phyloP scores from a whole-genome alignment of 2,888 invertebrate genomes.

The Bugulina stolonifera region DNA sequence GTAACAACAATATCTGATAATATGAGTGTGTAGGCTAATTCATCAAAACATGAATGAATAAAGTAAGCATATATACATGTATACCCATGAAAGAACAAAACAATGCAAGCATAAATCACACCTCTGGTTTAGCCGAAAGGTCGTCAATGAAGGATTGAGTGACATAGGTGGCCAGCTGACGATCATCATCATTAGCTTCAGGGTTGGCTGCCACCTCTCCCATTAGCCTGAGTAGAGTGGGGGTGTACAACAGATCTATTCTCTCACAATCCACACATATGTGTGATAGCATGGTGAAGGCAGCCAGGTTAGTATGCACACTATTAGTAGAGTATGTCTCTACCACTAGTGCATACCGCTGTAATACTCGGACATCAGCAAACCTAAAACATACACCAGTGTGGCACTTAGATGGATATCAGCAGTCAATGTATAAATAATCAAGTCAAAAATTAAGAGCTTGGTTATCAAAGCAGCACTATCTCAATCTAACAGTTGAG shows the following conservation, averaged over 20 bases:
- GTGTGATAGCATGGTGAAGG: slow-evolving; percentile 21
- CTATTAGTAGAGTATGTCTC: slow-evolving; percentile 2
- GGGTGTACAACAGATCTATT: slow-evolving; percentile 10
- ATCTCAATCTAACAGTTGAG: too few species aligned
- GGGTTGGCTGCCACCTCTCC: neutral
- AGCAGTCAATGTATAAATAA: too few species aligned
- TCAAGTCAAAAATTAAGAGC: too few species aligned
- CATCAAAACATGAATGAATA: too few species aligned
- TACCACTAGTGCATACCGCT: neutral
- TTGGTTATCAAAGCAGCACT: too few species aligned
- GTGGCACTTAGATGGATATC: too few species aligned
- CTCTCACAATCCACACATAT: slow-evolving; percentile 19
- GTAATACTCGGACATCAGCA: neutral
- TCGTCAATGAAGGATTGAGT: neutral
- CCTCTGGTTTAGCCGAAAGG: neutral
- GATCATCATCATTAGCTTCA: neutral
- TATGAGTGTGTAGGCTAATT: too few species aligned
- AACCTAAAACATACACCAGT: neutral
- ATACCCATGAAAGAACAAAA: too few species aligned
- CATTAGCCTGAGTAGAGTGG: neutral
- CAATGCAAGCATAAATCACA: too few species aligned
- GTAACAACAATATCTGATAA: too few species aligned
- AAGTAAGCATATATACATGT: too few species aligned
- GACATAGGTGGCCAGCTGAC: neutral
- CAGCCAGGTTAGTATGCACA: neutral